phyloP scores from a whole-genome alignment of 2,113 vertebrate genomes.

The Paracanthobrama guichenoti region DNA sequence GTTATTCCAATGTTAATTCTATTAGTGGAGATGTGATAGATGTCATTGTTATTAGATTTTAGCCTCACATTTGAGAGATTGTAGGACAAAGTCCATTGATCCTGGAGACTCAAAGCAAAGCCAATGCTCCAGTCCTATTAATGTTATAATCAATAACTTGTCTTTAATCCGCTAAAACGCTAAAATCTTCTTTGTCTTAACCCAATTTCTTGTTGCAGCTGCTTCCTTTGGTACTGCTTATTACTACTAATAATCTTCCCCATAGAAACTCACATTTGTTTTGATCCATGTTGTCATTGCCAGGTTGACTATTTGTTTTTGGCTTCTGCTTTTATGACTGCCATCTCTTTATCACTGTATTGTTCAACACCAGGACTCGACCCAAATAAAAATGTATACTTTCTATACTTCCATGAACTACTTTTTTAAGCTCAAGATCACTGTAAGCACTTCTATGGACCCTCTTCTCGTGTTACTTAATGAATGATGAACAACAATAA shows the following conservation, averaged over 20 bases:
- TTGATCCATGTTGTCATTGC: not conserved
- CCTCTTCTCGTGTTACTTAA: not conserved
- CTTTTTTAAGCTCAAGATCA: not conserved
- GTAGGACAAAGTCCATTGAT: constrained; percentile 20
- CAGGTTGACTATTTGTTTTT: not conserved
- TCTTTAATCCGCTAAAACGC: constrained; percentile 20
- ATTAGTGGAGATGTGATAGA: not conserved
- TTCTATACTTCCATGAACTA: not conserved
- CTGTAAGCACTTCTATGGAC: not conserved
- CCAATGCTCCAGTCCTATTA: constrained; percentile 16
- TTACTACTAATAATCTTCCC: not conserved
- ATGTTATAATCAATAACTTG: constrained; percentile 11
- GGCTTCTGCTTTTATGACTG: not conserved
- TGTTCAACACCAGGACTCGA: not conserved
- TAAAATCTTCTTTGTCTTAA: constrained; percentile 38
- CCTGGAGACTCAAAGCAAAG: constrained; percentile 23
- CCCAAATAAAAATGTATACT: not conserved
- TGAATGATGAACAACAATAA: not conserved
- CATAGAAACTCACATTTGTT: not conserved
- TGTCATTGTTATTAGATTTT: not conserved
- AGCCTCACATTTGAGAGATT: not conserved
- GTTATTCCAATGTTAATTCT: not conserved
- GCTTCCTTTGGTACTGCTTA: not conserved
- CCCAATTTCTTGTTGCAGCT: constrained; percentile 4
- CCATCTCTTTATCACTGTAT: not conserved